Conservation (phyloP, 2,888 invertebrate genomes). For the Agapetus fuscipes region DNA sequence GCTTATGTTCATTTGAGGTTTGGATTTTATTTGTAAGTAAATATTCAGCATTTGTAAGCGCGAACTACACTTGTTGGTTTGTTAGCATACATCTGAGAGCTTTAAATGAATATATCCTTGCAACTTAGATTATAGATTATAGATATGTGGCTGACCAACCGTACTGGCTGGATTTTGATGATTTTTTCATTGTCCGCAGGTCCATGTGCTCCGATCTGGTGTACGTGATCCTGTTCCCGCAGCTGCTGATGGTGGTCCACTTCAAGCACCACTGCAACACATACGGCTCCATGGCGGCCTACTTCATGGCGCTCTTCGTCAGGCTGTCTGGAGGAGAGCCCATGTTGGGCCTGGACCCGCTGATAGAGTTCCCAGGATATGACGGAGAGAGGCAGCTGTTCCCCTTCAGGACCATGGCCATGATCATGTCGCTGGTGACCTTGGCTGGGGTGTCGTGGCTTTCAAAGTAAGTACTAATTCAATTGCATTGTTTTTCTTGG, state of each 20-base stretch:
- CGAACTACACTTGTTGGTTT: no score
- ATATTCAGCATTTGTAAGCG: no score
- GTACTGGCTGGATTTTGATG: no score
- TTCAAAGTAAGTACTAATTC: constrained; percentile 48
- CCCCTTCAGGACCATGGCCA: constrained; percentile 93
- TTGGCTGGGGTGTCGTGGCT: constrained; percentile 72
- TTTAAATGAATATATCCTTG: no score
- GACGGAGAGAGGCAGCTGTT: constrained; percentile 73
- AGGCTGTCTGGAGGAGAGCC: constrained; percentile 84
- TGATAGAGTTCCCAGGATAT: constrained; percentile 83
- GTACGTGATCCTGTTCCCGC: constrained; percentile 97
- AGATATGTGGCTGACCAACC: no score
- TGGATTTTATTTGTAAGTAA: no score
- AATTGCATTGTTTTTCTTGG: no score
- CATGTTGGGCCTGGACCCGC: constrained; percentile 67
- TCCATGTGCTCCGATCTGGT: constrained; percentile 98
- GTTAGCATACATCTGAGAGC: no score
- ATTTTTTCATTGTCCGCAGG: constrained; percentile 41
- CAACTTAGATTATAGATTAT: no score
- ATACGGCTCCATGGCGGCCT: constrained; percentile 89
- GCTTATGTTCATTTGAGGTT: no score
- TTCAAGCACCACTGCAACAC: constrained; percentile 92
- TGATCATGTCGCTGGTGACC: constrained; percentile 77
- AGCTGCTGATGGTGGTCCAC: constrained; percentile 95
- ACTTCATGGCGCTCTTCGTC: constrained; percentile 73